These are phyloP conservation scores for Phacellophora camtschatica DNA, from an alignment of 30 jellyfish, hydroid and myxozoan species.

Conservation along the genomic window DNA sequence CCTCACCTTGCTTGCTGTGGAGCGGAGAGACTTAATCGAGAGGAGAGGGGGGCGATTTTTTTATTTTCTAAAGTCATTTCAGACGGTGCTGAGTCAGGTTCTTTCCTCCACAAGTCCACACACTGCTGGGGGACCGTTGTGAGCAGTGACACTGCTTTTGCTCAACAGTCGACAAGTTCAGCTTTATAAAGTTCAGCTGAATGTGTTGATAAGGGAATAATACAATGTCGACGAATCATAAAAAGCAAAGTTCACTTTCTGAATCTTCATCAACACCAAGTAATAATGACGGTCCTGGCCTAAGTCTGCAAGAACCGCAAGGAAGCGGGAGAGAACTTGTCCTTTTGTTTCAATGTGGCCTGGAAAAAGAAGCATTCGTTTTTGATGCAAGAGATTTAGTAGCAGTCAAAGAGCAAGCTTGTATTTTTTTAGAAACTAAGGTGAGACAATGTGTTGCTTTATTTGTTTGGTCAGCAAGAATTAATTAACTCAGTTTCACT, in stretches of 20 bases:
- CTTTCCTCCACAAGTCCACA: no score
- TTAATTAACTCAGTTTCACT: no score
- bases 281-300: constrained; percentile 31
- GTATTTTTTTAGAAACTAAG: constrained; percentile 86
- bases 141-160: no score
- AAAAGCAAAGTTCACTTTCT: constrained; percentile 53
- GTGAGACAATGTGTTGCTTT: constrained; percentile 1
- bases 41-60: no score
- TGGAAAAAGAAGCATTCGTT: constrained; percentile 85
- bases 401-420: constrained; percentile 89
- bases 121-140: no score
- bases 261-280: constrained; percentile 55
- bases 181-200: no score
- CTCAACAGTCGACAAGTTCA: no score
- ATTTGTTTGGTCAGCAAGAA: neutral
- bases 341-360: constrained; percentile 90
- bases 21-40: no score
- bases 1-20: no score
- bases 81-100: no score
- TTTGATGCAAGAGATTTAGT: constrained; percentile 82
- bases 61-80: no score
- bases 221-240: constrained; percentile 15
- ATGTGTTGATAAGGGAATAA: no score
- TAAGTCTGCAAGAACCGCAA: constrained; percentile 35
- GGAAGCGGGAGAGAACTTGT: constrained; percentile 66